Conservation (phyloP, 1,140 invertebrate genomes). For the Mercenaria mercenaria region DNA sequence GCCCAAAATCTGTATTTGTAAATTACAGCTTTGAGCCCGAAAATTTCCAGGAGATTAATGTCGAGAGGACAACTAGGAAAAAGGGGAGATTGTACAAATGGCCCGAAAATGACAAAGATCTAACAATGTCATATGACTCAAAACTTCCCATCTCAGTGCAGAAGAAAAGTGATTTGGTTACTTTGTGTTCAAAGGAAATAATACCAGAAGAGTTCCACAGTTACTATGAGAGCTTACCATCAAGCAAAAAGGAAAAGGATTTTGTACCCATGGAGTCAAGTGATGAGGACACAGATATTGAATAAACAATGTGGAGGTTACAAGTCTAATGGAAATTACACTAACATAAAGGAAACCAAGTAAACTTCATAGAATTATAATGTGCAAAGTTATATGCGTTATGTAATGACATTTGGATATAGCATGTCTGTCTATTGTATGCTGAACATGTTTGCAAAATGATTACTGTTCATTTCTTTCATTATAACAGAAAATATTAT, state of each 20-base stretch:
- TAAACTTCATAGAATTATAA: too few relatives aligned
- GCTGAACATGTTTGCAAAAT: background rate
- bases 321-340: background rate
- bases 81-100: slow-evolving; percentile 8
- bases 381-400: slow-evolving; percentile 2
- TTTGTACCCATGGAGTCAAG: slow-evolving; percentile 34
- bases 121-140: slow-evolving; percentile 22
- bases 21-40: slow-evolving; percentile 46
- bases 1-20: slow-evolving; percentile 46
- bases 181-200: slow-evolving; percentile 48
- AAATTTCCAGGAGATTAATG: slow-evolving; percentile 9
- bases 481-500: slow-evolving; percentile 17
- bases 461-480: background rate
- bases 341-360: background rate
- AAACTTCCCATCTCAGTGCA: slow-evolving; percentile 34
- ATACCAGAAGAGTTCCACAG: slow-evolving; percentile 35
- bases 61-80: slow-evolving; percentile 23
- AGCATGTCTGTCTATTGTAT: slow-evolving; percentile 6
- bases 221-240: slow-evolving; percentile 33
- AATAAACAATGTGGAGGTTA: slow-evolving; percentile 17
- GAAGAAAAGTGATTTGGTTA: slow-evolving; percentile 52
- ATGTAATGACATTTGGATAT: background rate
- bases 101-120: slow-evolving; percentile 5
- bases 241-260: slow-evolving; percentile 47
- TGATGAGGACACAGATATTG: slow-evolving; percentile 34